Conservation (phyloP, 2,797 vertebrate species). For the Sebastes jordani region DNA sequence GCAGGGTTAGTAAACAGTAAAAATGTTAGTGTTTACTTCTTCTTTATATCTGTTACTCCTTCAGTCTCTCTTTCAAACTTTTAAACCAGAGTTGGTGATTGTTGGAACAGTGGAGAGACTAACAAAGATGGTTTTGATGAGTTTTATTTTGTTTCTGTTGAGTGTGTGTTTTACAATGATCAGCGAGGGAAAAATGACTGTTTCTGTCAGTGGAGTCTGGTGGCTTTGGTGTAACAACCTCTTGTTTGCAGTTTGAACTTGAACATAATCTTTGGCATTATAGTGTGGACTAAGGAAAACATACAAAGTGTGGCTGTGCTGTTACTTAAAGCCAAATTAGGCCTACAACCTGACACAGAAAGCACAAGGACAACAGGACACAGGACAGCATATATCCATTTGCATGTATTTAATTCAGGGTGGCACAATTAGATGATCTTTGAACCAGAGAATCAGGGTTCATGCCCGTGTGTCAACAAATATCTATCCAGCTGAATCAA, state of each 20-base stretch:
- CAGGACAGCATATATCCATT: neutral
- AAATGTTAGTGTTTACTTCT: too few species aligned
- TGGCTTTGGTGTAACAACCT: neutral
- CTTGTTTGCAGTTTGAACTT: neutral
- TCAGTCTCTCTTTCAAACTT: too few species aligned
- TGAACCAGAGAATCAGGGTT: conserved; percentile 14
- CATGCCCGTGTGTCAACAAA: neutral
- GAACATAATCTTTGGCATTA: neutral
- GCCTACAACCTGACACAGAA: too few species aligned
- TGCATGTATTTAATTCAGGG: neutral
- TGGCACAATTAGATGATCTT: neutral
- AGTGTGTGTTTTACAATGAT: neutral
- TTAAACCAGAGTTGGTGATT: too few species aligned
- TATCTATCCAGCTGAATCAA: neutral
- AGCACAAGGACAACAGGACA: neutral
- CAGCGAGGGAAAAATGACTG: neutral
- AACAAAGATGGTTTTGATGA: too few species aligned
- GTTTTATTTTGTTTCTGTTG: neutral
- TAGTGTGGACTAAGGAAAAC: neutral
- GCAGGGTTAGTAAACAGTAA: too few species aligned
- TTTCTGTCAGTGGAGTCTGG: neutral
- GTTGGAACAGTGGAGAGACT: too few species aligned
- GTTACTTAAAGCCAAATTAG: neutral
- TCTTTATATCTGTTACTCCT: too few species aligned
- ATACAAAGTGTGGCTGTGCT: neutral